Evolutionary conservation across 1,140 invertebrate genomes (phyloP), one percentile per base, ranked within the genome.

Genomic region (Eciton burchellii): DNA sequence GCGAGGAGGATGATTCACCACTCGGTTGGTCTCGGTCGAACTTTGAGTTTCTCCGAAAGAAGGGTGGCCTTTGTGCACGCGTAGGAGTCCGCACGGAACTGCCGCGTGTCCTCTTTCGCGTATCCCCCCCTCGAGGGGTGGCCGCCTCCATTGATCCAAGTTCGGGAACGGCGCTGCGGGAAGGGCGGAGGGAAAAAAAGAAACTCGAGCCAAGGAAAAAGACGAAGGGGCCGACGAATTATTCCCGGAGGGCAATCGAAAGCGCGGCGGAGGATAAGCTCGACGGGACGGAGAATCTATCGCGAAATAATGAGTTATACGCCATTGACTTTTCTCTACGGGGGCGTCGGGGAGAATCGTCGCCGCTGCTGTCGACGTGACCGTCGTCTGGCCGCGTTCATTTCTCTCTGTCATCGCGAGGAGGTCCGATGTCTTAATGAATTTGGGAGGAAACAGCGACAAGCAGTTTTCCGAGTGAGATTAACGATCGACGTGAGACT

Each of bases 271-370:
- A 35, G 35, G 35, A 35, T 35, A 35, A 6, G 35, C 35, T 35
- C 2, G 35, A 6, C 35, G 35, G 35, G 35, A 35, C 6, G 35
- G 6, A 6, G 73, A 63, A 84, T 57, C 77, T 82, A 76, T 84
- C 81, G 68, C 62, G 71, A 76, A 84, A 82, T 84, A 84, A 84
- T 83, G 83, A 84, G 49, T 82, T 84, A 84, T 73, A 71, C 81
- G 26, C 62, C 81, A 81, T 57, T 54, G 74, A 70, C 43, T 81
- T 16, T 81, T 29, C 16, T 52, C 63, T 60, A 43, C 47, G n/a
- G n/a, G n/a, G n/a, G 74, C 45, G 45, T 24, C 21, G 72, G 14
- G 60, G 29, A 79, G 68, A 68, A 21, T 59, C 81, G 52, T 68
- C 59, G 72, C 35, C 52, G 52, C 3, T 19, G 3, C 52, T n/a